These are phyloP conservation scores for Drosophila tropicalis DNA, from an alignment of 1,140 invertebrate species.

Conservation along the genomic window DNA sequence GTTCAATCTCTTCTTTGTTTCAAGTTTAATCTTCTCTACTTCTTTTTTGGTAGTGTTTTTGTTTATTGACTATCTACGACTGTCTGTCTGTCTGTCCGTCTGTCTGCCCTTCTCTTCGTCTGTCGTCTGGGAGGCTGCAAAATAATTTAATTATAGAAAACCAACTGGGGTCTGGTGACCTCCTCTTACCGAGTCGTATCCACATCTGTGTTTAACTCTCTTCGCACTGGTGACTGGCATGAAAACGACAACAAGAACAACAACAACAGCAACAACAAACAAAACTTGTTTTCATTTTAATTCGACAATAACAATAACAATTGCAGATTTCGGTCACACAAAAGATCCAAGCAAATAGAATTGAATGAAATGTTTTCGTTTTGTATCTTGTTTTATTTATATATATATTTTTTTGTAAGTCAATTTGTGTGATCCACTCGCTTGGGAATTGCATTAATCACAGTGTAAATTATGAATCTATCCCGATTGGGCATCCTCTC, in stretches of 20 bases:
- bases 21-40: not conserved
- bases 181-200: not conserved
- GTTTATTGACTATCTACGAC: not conserved
- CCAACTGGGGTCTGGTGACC: conserved; percentile 3
- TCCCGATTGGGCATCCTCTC: not conserved
- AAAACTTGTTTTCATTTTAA: conserved; percentile 7
- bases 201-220: conserved; percentile 12
- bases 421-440: conserved; percentile 1
- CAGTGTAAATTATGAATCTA: not conserved
- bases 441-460: conserved; percentile 5
- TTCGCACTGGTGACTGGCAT: not conserved
- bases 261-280: not conserved
- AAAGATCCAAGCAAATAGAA: not conserved
- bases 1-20: not conserved
- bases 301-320: conserved; percentile 2
- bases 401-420: not conserved
- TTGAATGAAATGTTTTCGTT: not conserved
- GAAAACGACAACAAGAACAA: no score
- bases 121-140: conserved; percentile 9
- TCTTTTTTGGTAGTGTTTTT: not conserved
- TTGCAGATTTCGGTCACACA: conserved; percentile 7
- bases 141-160: conserved; percentile 9
- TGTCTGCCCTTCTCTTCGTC: not conserved
- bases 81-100: not conserved
- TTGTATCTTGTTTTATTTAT: not conserved